A percentile compares a stretch with the other conserved stretches of the same genome.
Conservation (phyloP, 53 echinoderm and acorn worm genomes). For the Crossaster papposus region DNA sequence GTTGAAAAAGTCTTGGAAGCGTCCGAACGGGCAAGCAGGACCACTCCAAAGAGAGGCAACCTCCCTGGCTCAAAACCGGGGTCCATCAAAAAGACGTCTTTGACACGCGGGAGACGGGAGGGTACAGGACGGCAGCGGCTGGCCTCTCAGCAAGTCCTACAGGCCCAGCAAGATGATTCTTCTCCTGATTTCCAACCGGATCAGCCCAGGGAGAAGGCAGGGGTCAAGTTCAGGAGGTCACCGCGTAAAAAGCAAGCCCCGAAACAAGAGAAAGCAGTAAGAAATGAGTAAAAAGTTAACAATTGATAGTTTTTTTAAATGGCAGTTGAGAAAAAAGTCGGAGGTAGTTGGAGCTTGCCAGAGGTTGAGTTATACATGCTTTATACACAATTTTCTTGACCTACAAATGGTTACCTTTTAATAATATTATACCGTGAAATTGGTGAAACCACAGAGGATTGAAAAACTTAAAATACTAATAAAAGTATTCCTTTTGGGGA, state of each 20-base stretch:
- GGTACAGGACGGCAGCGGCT: background rate
- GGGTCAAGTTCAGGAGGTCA: slow-evolving; percentile 46
- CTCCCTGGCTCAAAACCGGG: background rate
- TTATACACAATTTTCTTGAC: too few species aligned
- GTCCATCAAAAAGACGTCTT: background rate
- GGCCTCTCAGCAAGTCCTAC: slow-evolving; percentile 35
- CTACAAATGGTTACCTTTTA: too few species aligned
- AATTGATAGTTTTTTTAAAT: too few species aligned
- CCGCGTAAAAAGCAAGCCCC: slow-evolving; percentile 28
- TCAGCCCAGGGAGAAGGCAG: slow-evolving; percentile 21
- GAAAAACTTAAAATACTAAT: too few species aligned
- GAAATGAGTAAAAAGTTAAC: background rate
- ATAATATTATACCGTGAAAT: too few species aligned
- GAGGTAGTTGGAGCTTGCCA: too few species aligned
- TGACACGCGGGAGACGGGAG: slow-evolving; percentile 20
- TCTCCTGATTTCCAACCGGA: slow-evolving; percentile 28
- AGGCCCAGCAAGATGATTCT: slow-evolving; percentile 19
- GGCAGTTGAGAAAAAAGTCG: too few species aligned
- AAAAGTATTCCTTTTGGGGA: too few species aligned
- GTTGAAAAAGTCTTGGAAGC: slow-evolving; percentile 2
- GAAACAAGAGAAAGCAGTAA: slow-evolving; percentile 17
- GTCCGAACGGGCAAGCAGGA: background rate
- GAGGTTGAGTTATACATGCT: too few species aligned
- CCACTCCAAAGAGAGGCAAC: background rate
- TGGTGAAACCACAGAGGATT: too few species aligned